These are phyloP conservation scores for Bicyclus anynana DNA, from an alignment of 1,140 invertebrate genomes.

Conservation along the genomic window DNA sequence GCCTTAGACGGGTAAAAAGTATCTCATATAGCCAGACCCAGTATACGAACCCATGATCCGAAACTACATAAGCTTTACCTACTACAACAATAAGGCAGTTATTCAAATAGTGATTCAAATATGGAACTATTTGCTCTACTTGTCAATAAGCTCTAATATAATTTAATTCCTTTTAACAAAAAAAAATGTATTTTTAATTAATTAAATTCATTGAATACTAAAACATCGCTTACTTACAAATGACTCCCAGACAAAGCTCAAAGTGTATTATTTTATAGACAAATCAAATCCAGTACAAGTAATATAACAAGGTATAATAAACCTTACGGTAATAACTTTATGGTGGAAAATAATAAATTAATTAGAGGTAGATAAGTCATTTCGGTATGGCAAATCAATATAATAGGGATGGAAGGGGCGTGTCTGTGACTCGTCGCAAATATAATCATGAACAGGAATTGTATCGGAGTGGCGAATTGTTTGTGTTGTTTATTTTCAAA, in stretches of 20 bases:
- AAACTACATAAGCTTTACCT: no score
- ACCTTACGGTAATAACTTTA: conserved; percentile 21
- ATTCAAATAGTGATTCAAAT: no score
- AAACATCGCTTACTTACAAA: conserved; percentile 70
- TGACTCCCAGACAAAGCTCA: conserved; percentile 69
- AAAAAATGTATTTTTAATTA: conserved; percentile 62
- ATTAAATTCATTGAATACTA: conserved; percentile 70
- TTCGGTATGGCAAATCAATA: conserved; percentile 43
- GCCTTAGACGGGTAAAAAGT: no score
- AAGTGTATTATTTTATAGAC: conserved; percentile 77
- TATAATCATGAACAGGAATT: conserved; percentile 66
- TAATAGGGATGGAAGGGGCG: conserved; percentile 74
- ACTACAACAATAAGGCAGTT: no score
- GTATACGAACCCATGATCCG: no score
- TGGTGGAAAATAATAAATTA: conserved; percentile 28
- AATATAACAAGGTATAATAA: conserved; percentile 30
- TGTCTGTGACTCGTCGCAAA: conserved; percentile 70
- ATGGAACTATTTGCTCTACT: no score
- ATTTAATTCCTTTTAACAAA: conserved; percentile 17
- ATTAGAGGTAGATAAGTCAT: conserved; percentile 34
- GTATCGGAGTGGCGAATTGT: conserved; percentile 25
- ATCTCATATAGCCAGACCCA: no score
- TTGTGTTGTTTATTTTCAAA: not conserved
- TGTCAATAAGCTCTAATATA: not conserved
- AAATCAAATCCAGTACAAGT: conserved; percentile 64